Evolutionary conservation across 2,113 vertebrate species (phyloP).

Genomic region (Pluvialis apricaria): DNA sequence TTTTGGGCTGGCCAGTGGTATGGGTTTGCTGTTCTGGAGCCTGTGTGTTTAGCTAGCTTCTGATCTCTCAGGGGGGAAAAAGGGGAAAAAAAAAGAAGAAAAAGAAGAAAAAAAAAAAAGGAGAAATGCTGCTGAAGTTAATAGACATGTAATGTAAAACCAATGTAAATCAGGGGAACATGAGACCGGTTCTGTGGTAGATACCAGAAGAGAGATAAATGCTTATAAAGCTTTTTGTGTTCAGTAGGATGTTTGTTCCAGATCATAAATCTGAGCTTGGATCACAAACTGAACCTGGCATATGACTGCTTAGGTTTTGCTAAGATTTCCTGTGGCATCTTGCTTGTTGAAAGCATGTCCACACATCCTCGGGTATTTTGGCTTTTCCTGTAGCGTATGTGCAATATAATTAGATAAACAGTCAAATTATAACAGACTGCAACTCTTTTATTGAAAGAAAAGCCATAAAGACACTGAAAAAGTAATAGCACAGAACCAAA

Average conservation of each 20-base stretch:
- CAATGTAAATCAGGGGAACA: not conserved
- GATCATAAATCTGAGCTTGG: not conserved
- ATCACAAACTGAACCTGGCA: not conserved
- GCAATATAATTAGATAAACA: not conserved
- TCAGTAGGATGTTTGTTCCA: not conserved
- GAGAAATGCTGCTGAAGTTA: not conserved
- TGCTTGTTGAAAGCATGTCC: not conserved
- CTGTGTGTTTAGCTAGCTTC: not conserved
- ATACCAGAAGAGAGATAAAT: not conserved
- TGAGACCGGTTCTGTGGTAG: not conserved
- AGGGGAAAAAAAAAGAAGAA: accelerated
- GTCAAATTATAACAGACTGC: not conserved
- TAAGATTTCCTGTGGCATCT: not conserved
- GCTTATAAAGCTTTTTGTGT: not conserved
- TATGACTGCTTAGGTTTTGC: not conserved
- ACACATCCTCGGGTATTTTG: not conserved
- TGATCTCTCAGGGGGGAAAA: not conserved
- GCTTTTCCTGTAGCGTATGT: not conserved
- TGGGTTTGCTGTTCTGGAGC: not conserved
- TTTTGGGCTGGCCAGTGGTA: not conserved
- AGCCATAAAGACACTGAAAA: not conserved
- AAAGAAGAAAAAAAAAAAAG: not conserved
- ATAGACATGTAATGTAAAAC: not conserved
- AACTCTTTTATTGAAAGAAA: not conserved
- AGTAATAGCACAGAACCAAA: not conserved